Percentiles rank a stretch among this genome's conserved stretches.
Conservation (phyloP, 2,888 invertebrate species). For the Polydrusus tereticollis region DNA sequence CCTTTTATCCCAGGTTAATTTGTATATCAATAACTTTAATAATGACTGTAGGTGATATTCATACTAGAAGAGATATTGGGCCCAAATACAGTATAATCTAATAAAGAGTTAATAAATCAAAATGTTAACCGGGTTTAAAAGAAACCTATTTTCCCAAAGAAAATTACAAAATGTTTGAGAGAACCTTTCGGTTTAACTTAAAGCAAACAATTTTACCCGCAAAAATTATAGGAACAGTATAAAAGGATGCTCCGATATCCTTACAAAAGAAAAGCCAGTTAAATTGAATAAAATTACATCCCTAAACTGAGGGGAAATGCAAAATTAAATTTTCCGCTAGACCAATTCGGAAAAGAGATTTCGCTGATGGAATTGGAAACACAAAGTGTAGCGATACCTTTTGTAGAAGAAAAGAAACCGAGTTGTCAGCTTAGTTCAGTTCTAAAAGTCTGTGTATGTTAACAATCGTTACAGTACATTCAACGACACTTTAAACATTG, state of each 20-base stretch:
- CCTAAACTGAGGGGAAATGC: constrained; percentile 31
- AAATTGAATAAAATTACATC: constrained; percentile 34
- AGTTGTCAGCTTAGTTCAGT: not conserved
- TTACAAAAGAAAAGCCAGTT: constrained; percentile 23
- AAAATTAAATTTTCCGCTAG: constrained; percentile 43
- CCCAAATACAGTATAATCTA: not conserved
- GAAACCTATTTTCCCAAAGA: not conserved
- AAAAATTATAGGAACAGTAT: constrained; percentile 17
- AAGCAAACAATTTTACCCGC: constrained; percentile 4
- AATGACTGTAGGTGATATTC: too few relatives aligned
- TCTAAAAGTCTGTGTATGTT: not conserved
- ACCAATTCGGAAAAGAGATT: constrained; percentile 37
- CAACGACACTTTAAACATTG: too few relatives aligned
- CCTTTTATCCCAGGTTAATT: too few relatives aligned
- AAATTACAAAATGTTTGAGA: not conserved
- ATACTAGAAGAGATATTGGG: too few relatives aligned
- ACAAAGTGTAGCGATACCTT: constrained; percentile 35
- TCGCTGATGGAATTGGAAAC: constrained; percentile 36
- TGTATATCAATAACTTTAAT: too few relatives aligned
- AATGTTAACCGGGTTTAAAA: not conserved
- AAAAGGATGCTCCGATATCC: constrained; percentile 15
- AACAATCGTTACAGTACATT: too few relatives aligned
- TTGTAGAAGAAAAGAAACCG: constrained; percentile 24
- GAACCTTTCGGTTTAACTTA: not conserved
- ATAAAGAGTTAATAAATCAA: not conserved